Evolutionary conservation across 2,113 vertebrate species (phyloP).

Genomic region (Apaloderma vittatum): DNA sequence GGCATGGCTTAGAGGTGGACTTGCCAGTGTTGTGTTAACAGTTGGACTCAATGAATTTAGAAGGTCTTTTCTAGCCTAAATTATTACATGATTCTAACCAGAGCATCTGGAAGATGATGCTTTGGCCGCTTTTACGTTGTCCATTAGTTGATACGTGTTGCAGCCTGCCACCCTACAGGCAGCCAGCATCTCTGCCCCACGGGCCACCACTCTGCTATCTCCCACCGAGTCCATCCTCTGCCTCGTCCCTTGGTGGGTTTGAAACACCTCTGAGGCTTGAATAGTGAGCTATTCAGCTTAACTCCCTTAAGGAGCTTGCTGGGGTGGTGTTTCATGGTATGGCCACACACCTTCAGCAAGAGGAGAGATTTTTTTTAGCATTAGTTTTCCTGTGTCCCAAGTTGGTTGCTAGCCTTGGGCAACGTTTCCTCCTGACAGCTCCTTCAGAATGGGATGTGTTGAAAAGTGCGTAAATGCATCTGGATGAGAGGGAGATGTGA

Average conservation of each 20-base stretch:
- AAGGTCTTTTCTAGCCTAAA: not conserved
- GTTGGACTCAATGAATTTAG: not conserved
- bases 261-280: not conserved
- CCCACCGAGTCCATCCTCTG: not conserved
- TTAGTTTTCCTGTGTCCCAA: not conserved
- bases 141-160: not conserved
- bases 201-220: not conserved
- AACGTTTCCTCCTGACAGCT: not conserved
- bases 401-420: not conserved
- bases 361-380: not conserved
- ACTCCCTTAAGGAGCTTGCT: not conserved
- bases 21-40: not conserved
- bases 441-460: accelerated
- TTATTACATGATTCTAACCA: not conserved
- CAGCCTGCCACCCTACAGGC: accelerated
- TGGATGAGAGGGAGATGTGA: not conserved
- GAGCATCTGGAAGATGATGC: not conserved
- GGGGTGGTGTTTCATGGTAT: accelerated
- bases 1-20: accelerated
- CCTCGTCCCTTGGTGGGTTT: not conserved
- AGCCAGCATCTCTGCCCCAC: accelerated
- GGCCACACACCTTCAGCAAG: accelerated
- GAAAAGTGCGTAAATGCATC: not conserved
- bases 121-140: not conserved
- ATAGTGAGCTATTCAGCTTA: not conserved